A percentile compares a stretch with the other conserved stretches of the same genome.
Conservation (phyloP, 2,888 invertebrate genomes). For the Ecdyonurus torrentis region DNA sequence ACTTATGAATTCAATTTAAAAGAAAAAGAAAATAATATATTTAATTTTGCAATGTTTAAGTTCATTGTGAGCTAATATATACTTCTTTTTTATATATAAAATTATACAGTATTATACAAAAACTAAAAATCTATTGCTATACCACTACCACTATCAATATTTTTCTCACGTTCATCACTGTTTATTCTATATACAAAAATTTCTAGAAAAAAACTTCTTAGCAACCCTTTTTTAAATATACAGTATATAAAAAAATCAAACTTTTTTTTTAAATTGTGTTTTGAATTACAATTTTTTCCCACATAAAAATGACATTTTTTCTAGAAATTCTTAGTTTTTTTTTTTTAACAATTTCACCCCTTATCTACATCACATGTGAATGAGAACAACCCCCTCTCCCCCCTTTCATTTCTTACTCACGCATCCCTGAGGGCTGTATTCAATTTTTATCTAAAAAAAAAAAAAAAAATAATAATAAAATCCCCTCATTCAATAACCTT, state of each 20-base stretch:
- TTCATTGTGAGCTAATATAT: too few relatives aligned
- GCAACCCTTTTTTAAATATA: background rate
- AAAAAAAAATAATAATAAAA: too few relatives aligned
- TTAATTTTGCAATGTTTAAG: too few relatives aligned
- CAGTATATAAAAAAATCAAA: background rate
- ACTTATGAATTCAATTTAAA: too few relatives aligned
- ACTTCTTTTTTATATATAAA: too few relatives aligned
- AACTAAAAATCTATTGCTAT: too few relatives aligned
- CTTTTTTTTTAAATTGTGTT: background rate
- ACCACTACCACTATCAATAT: too few relatives aligned
- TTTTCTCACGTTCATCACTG: background rate
- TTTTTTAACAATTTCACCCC: background rate
- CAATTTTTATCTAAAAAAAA: background rate
- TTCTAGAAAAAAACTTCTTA: background rate
- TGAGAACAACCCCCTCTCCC: background rate
- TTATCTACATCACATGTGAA: background rate
- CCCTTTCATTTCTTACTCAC: background rate
- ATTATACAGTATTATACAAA: too few relatives aligned
- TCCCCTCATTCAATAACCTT: background rate
- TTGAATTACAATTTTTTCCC: background rate
- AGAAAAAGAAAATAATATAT: too few relatives aligned
- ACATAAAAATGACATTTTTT: background rate
- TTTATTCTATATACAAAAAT: background rate
- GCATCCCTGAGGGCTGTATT: background rate
- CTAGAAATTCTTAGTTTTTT: background rate